Percentiles rank a stretch among this genome's conserved stretches.
Evolutionary conservation across 2,888 invertebrate species (phyloP).

Genomic region (Apoda limacodes): DNA sequence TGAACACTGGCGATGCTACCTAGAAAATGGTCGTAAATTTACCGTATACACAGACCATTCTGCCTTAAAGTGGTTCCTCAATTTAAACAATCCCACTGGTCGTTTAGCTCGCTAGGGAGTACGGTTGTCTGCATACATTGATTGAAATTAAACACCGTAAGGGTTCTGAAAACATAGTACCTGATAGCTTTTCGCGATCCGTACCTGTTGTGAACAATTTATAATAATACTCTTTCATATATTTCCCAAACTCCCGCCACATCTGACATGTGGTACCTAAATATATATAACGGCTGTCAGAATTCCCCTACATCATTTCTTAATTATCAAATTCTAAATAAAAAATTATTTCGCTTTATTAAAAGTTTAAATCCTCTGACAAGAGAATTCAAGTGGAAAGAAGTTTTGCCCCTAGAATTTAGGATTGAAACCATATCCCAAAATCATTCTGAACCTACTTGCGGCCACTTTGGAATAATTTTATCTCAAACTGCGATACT

Average conservation of each 20-base stretch:
- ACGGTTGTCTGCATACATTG: constrained; percentile 19
- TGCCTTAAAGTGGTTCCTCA: constrained; percentile 21
- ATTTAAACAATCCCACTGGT: constrained; percentile 20
- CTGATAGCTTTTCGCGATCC: constrained; percentile 18
- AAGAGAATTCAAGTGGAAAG: constrained; percentile 10
- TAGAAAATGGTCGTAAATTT: constrained; percentile 20
- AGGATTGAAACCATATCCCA: neutral
- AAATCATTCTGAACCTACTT: neutral
- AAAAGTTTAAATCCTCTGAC: constrained; percentile 12
- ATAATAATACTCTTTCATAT: neutral
- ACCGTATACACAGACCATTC: constrained; percentile 22
- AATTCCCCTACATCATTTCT: constrained; percentile 13
- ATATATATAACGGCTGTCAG: constrained; percentile 14
- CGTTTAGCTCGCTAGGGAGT: constrained; percentile 23
- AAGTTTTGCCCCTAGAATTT: constrained; percentile 1
- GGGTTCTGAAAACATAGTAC: constrained; percentile 21
- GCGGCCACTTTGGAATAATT: constrained; percentile 11
- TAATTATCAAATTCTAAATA: constrained; percentile 8
- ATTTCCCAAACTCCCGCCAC: constrained; percentile 2
- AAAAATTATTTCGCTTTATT: constrained; percentile 11
- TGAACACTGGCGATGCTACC: constrained; percentile 24
- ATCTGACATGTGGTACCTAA: constrained; percentile 17
- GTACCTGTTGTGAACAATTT: constrained; percentile 8
- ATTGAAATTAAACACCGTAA: constrained; percentile 21
- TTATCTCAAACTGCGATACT: constrained; percentile 9